phyloP scores from a whole-genome alignment of 2,888 invertebrate species.

The Agelastica alni region DNA sequence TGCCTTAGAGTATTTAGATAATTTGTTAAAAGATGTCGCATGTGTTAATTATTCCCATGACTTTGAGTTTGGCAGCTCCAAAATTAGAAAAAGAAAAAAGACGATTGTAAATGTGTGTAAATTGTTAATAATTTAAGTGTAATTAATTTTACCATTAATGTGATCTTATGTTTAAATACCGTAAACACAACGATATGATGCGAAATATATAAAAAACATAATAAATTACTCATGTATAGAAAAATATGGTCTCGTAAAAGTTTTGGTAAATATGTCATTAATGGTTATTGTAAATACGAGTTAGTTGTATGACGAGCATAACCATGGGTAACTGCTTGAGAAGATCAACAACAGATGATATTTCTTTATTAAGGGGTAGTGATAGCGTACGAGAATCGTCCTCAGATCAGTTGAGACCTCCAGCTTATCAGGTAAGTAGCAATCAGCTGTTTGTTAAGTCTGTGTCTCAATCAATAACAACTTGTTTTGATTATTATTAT shows the following conservation, averaged over 20 bases:
- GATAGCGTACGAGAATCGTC: conserved; percentile 63
- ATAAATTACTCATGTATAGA: conserved; percentile 33
- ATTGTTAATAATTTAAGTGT: conserved; percentile 39
- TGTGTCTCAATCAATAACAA: conserved; percentile 15
- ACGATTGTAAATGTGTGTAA: conserved; percentile 31
- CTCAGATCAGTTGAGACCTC: conserved; percentile 64
- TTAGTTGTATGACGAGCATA: conserved; percentile 50
- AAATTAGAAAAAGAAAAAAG: conserved; percentile 36
- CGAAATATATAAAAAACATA: conserved; percentile 26
- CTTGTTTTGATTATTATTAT: conserved; percentile 11
- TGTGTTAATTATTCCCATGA: conserved; percentile 20
- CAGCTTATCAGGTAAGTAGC: conserved; percentile 60
- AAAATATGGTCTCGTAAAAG: conserved; percentile 35
- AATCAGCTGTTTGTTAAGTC: conserved; percentile 12
- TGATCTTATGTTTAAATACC: conserved; percentile 29
- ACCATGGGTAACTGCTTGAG: conserved; percentile 75
- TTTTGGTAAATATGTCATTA: conserved; percentile 36
- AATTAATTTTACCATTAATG: conserved; percentile 36
- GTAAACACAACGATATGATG: conserved; percentile 24
- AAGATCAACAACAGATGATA: conserved; percentile 67
- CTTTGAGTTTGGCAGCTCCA: conserved; percentile 21
- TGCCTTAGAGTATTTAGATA: background rate
- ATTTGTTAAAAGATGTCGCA: conserved; percentile 16
- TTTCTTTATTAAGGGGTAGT: conserved; percentile 65
- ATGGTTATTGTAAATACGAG: conserved; percentile 38